Evolutionary conservation across 1,140 invertebrate genomes (phyloP), one percentile per base, ranked within the genome.

Genomic region (Cheumatopsyche charites): DNA sequence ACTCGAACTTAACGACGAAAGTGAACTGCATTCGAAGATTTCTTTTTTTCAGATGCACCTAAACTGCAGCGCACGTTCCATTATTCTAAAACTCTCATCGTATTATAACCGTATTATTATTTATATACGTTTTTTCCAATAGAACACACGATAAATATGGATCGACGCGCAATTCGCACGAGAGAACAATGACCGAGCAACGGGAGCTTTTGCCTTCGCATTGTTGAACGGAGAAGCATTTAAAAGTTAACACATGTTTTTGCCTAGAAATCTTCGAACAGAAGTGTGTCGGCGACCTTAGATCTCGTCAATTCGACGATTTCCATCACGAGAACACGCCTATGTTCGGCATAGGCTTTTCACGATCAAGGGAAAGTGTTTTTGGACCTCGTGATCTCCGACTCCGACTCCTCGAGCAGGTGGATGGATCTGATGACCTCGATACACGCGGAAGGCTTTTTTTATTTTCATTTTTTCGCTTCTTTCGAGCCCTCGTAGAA

Each of bases 291-390:
- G 21, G 23, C 21, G 55, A 58, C 55, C 55, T 23, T 58, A 26
- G 55, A 58, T 21, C 55, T 58, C 23, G 55, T 21, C 23, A 58
- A 58, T 58, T 13, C 2, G 55, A 58, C 49, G 15, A 55, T 55
- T 13, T 25, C 19, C 23, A 21, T 58, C 25, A 58, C 55, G 55
- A 21, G 55, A 23, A 36, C 23, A 58, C 55, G 55, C 23, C 55
- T n/a, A n/a, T n/a, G n/a, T n/a, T n/a, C 55, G 55, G 23, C 55
- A 4, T 25, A 58, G 21, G 11, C 7, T 58, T 23, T 19, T 7
- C 21, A 19, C 15, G 47, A 58, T 58, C 55, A 58, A 58, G 55
- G 55, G 55, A 58, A 58, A 58, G 55, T 58, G 55, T 25, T 58
- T 58, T 58, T 58, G 19, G 23, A 3, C 55, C 23, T 58, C 55